Percentiles rank a stretch among this genome's conserved stretches.
Evolutionary conservation across 2,888 invertebrate genomes (phyloP).

Genomic region (Julus scandinavius): DNA sequence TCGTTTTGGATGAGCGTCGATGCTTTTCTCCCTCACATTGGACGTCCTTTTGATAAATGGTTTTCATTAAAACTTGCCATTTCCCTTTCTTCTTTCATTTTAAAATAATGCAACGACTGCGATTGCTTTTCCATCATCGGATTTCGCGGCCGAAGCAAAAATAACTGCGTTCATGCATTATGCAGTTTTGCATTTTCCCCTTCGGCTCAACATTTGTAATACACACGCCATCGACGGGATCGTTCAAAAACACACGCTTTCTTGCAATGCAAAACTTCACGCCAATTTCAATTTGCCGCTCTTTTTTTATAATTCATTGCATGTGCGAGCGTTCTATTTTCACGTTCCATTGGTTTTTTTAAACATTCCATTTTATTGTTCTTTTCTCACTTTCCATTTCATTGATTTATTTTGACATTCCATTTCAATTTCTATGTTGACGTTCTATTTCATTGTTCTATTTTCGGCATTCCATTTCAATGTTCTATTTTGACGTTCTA

Average conservation of each 20-base stretch:
- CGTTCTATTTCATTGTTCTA: too few relatives aligned
- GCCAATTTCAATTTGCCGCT: not conserved
- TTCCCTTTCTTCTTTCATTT: not conserved
- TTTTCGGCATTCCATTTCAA: too few relatives aligned
- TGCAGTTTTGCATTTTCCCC: not conserved
- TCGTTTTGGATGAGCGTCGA: not conserved
- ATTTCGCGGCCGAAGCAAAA: not conserved
- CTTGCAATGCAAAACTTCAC: too few relatives aligned
- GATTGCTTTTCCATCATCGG: conserved; percentile 25
- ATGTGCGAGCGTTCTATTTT: not conserved
- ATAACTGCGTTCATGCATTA: not conserved
- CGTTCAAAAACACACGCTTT: not conserved
- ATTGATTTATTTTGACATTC: too few relatives aligned
- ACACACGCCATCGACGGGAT: not conserved
- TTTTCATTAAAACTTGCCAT: conserved; percentile 10
- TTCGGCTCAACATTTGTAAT: not conserved
- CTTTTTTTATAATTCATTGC: too few relatives aligned
- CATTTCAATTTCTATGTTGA: too few relatives aligned
- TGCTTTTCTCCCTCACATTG: not conserved
- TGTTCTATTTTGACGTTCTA: too few relatives aligned
- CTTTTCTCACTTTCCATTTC: too few relatives aligned
- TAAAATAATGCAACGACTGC: not conserved
- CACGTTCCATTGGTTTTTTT: too few relatives aligned
- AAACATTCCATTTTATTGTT: too few relatives aligned
- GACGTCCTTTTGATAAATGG: not conserved